These are phyloP conservation scores for Saccopteryx leptura DNA, from an alignment of 2,113 vertebrate species.

Conservation along the genomic window DNA sequence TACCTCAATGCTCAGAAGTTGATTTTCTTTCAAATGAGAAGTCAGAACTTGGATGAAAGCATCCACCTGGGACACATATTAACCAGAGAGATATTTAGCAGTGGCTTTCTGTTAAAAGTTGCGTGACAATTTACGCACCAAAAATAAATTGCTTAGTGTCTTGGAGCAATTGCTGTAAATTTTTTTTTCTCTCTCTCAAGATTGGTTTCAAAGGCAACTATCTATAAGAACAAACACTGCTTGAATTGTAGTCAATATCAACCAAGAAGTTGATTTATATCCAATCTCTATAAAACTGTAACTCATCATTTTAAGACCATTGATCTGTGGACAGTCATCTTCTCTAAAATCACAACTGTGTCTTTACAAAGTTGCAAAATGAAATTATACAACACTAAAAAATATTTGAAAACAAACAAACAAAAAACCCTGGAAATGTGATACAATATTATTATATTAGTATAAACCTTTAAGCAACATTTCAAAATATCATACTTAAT, in stretches of 20 bases:
- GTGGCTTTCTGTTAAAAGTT: neutral
- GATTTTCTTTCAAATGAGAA: neutral
- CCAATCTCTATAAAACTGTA: neutral
- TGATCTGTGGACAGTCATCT: conserved; percentile 11
- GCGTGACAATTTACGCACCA: neutral
- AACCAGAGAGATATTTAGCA: neutral
- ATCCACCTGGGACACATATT: neutral
- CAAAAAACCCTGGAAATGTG: neutral
- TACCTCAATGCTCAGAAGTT: neutral
- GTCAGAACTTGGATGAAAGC: neutral
- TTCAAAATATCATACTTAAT: neutral
- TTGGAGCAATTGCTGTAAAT: neutral
- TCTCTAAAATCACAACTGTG: neutral
- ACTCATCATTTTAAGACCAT: neutral
- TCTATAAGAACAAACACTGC: neutral
- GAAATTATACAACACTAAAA: neutral
- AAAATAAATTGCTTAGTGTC: conserved; percentile 1
- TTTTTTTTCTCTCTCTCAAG: neutral
- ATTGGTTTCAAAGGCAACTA: neutral
- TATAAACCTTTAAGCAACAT: neutral
- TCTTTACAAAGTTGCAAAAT: neutral
- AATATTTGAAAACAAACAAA: conserved; percentile 7
- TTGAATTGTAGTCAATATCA: conserved; percentile 52
- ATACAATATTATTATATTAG: neutral
- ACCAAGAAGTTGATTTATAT: conserved; percentile 28